These are phyloP conservation scores for Pimpla rufipes DNA, from an alignment of 2,888 invertebrate genomes.

Conservation along the genomic window DNA sequence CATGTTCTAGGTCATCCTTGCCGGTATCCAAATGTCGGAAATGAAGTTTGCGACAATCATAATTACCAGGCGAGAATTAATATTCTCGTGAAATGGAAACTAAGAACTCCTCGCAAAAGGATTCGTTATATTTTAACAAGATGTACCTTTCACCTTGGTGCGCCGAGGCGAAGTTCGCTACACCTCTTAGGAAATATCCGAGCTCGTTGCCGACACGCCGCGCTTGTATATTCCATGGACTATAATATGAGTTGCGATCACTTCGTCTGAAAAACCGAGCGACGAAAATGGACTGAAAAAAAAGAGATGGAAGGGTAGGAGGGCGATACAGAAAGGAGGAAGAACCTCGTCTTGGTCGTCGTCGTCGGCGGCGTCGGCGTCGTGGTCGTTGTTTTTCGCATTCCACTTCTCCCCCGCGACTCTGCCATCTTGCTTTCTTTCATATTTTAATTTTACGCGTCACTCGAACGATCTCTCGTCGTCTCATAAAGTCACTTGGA, in stretches of 20 bases:
- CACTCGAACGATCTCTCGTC: conserved; percentile 36
- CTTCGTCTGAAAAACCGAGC: conserved; percentile 14
- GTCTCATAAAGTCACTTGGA: conserved; percentile 27
- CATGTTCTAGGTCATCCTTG: too few species aligned
- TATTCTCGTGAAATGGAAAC: not conserved
- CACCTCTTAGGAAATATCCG: not conserved
- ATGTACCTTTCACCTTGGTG: not conserved
- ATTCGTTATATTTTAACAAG: conserved; percentile 4
- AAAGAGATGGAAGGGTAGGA: conserved; percentile 3
- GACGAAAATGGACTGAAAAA: conserved; percentile 29
- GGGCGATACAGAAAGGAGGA: conserved; percentile 16
- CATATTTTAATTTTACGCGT: conserved; percentile 62
- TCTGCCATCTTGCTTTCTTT: conserved; percentile 45
- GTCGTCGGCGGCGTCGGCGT: conserved; percentile 30
- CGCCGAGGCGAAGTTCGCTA: not conserved
- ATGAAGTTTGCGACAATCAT: not conserved
- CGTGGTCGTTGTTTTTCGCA: conserved; percentile 39
- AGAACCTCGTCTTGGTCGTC: conserved; percentile 39
- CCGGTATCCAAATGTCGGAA: not conserved
- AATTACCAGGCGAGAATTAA: not conserved
- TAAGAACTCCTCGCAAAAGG: not conserved
- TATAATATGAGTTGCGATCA: conserved; percentile 21
- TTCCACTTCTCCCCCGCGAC: conserved; percentile 32
- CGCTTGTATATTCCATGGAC: not conserved
- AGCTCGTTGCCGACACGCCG: not conserved